Evolutionary conservation across 2,113 vertebrate genomes (phyloP), one percentile per base, ranked within the genome.

Genomic region (Pseudopipra pipra): DNA sequence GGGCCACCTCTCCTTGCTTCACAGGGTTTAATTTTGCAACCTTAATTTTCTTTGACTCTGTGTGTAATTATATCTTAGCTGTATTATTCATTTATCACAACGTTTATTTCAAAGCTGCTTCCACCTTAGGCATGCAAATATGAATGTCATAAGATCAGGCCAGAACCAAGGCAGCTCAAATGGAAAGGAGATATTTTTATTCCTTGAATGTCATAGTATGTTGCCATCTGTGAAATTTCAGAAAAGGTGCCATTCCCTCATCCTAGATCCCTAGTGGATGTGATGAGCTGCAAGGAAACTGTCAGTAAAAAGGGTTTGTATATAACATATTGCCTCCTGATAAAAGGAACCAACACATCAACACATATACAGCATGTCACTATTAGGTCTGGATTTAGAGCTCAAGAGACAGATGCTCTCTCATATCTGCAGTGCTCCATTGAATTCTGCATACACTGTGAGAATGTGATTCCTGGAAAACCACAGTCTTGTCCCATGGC

Each of bases 371-470:
- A 74, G 25, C 37, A 5, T 37, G 28, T 74, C 37, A 8, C 72
- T 51, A 1, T 56, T 41, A 49, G 87, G 74, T 65, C 91, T 91
- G 41, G 66, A 8, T 78, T 27, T 74, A 66, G 52, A 91, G 74
- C 23, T 89, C 86, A 77, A 12, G 49, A 76, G 41, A 41, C 76
- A 85, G 84, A 92, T 81, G 84, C 81, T 95, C 31, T 61, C 91
- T 46, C 15, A 9, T 41, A 47, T 49, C 55, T 3, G 0, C 73
- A 82, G 1, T 7, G 73, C 37, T 85, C 54, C 0, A 0, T 6
- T 85, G 84, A 65, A 68, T 72, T 82, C 41, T 58, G 22, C 33
- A 23, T 31, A 41, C n/a, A 25, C 30, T 23, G 44, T 37, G 70
- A 87, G 58, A 81, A 78, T 46, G 73, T 61, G 44, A 89, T 82